A percentile compares a stretch with the other conserved stretches of the same genome.
These are phyloP conservation scores for Bryconaethiops microstoma DNA, from an alignment of 2,797 vertebrate species.

Conservation along the genomic window DNA sequence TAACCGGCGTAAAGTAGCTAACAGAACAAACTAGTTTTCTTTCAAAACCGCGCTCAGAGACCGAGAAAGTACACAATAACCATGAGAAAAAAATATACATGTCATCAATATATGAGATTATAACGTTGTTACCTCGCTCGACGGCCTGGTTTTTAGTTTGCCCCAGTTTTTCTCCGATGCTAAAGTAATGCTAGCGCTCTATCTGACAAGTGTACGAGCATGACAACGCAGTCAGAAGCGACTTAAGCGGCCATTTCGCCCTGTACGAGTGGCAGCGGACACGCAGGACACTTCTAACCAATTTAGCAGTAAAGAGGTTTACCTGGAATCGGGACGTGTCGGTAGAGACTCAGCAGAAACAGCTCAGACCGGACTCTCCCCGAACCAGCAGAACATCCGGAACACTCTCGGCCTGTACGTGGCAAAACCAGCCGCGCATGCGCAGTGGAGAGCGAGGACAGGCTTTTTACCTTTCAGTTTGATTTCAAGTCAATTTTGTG, in stretches of 20 bases:
- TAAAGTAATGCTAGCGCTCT: constrained; percentile 59
- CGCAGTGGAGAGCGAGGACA: neutral
- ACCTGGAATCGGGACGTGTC: constrained; percentile 72
- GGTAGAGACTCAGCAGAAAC: constrained; percentile 64
- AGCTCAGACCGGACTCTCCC: constrained; percentile 59
- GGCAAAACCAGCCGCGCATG: constrained; percentile 64
- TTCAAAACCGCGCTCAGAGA: no score
- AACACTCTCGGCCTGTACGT: constrained; percentile 77
- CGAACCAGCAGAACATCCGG: constrained; percentile 70
- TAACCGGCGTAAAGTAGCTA: constrained; percentile 4
- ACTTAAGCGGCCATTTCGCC: neutral
- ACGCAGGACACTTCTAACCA: neutral
- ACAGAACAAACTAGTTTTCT: neutral
- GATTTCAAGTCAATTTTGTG: no score
- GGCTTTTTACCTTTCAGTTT: no score
- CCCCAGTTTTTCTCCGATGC: constrained; percentile 40
- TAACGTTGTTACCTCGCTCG: neutral
- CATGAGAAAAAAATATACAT: neutral
- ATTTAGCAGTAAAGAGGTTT: neutral
- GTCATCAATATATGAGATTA: no score
- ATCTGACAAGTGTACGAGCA: neutral
- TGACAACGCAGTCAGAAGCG: neutral
- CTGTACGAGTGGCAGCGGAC: no score
- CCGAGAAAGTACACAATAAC: neutral
- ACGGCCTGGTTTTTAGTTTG: constrained; percentile 26